Conservation (phyloP, 2,888 invertebrate species). For the Stenchaetothrips biformis region DNA sequence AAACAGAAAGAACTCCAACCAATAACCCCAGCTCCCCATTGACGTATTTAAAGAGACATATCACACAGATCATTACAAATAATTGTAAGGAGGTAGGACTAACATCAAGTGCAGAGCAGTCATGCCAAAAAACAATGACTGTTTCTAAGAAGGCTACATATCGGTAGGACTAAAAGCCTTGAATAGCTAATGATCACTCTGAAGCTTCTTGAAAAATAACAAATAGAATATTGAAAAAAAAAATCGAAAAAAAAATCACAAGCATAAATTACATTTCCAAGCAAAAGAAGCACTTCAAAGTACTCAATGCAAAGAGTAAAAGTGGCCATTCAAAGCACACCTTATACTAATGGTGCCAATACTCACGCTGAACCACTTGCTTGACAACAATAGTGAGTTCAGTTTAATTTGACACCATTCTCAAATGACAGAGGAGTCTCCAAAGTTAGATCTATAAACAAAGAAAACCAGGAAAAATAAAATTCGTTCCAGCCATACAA, state of each 20-base stretch:
- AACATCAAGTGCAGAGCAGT: constrained; percentile 11
- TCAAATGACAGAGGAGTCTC: constrained; percentile 18
- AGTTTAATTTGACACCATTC: constrained; percentile 3
- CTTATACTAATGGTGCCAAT: background rate
- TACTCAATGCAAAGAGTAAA: background rate
- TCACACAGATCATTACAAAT: constrained; percentile 14
- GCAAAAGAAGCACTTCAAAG: background rate
- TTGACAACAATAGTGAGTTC: constrained; percentile 4
- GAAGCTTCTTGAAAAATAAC: background rate
- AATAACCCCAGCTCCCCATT: constrained; percentile 6
- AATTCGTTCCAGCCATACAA: background rate
- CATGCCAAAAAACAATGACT: background rate
- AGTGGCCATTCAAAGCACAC: constrained; percentile 9
- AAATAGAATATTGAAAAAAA: too few relatives aligned
- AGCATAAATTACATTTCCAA: background rate
- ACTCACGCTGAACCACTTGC: constrained; percentile 18
- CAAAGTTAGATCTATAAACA: constrained; percentile 24
- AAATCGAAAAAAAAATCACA: background rate
- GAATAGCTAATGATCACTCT: background rate
- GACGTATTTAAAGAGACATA: background rate
- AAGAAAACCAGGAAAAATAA: background rate
- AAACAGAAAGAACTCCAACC: background rate
- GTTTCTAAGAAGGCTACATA: background rate
- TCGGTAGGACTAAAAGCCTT: background rate
- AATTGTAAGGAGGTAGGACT: constrained; percentile 1